Percentiles rank a stretch among this genome's conserved stretches.
Evolutionary conservation across 2,113 vertebrate species (phyloP).

Genomic region (Brachypteracias leptosomus): DNA sequence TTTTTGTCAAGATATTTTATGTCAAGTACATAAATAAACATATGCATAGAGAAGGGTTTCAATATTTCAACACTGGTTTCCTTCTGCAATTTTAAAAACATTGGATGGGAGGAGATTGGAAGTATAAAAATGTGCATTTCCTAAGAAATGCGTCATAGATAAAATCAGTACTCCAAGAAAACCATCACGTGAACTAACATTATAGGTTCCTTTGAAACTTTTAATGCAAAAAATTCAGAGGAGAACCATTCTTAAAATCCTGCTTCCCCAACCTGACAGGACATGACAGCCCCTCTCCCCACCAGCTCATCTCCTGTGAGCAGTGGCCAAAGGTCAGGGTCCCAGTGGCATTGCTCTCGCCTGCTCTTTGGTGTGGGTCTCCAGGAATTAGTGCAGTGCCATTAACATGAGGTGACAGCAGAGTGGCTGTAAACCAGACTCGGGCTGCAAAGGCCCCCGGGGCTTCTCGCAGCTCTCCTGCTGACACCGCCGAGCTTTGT

Average conservation of each 20-base stretch:
- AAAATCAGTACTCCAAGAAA: background rate
- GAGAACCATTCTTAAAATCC: accelerated
- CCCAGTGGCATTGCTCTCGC: accelerated
- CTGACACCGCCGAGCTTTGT: background rate
- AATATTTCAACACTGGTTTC: background rate
- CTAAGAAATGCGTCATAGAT: background rate
- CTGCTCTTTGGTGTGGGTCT: background rate
- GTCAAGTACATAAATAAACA: conserved; percentile 17
- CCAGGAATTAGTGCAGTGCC: background rate
- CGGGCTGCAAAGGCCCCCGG: background rate
- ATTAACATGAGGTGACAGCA: background rate
- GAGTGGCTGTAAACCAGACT: background rate
- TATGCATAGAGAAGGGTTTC: background rate
- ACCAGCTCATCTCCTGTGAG: accelerated
- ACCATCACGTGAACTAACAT: background rate
- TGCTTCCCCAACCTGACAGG: too few relatives aligned
- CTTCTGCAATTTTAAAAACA: background rate
- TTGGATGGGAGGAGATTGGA: background rate
- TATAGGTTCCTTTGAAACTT: background rate
- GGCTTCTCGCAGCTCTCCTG: background rate
- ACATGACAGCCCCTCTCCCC: background rate
- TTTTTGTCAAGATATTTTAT: background rate
- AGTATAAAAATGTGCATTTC: background rate
- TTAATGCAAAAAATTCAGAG: too few relatives aligned
- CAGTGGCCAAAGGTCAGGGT: background rate